Conservation (phyloP, 2,888 invertebrate species). For the Melieria omissa region DNA sequence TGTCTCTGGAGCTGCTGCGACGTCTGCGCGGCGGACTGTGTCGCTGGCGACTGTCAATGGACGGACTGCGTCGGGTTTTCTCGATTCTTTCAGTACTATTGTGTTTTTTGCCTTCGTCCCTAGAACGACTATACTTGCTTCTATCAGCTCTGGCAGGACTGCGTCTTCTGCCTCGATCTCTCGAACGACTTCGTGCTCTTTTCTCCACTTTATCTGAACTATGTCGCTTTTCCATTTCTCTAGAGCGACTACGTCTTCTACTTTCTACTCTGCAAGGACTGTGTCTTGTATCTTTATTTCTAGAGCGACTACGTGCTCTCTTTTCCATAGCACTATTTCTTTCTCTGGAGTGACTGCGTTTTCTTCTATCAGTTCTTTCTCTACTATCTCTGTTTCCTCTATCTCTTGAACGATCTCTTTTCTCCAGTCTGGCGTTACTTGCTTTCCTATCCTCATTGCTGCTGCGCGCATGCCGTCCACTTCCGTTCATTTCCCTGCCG, state of each 20-base stretch:
- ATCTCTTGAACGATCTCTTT: neutral
- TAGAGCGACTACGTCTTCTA: conserved; percentile 30
- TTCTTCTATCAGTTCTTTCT: neutral
- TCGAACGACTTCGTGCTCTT: neutral
- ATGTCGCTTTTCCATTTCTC: neutral
- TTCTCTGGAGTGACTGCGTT: conserved; percentile 27
- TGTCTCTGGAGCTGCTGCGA: conserved; percentile 33
- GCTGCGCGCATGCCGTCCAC: neutral
- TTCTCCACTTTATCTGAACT: conserved; percentile 10
- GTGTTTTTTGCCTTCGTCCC: neutral
- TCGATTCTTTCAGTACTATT: neutral
- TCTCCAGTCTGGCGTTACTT: neutral
- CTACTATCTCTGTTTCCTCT: neutral
- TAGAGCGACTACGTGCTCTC: neutral
- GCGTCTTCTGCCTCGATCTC: neutral
- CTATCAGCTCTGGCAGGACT: neutral
- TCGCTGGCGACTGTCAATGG: neutral
- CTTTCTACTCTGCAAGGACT: neutral
- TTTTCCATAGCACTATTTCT: too few species aligned
- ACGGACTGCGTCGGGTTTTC: neutral
- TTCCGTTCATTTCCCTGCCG: too few species aligned
- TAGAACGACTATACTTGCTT: conserved; percentile 3
- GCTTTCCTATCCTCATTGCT: neutral
- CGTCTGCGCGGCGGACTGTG: conserved; percentile 12
- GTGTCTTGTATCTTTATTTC: conserved; percentile 26